These are phyloP conservation scores for Orthosia incerta DNA, from an alignment of 2,888 invertebrate species.

Conservation along the genomic window DNA sequence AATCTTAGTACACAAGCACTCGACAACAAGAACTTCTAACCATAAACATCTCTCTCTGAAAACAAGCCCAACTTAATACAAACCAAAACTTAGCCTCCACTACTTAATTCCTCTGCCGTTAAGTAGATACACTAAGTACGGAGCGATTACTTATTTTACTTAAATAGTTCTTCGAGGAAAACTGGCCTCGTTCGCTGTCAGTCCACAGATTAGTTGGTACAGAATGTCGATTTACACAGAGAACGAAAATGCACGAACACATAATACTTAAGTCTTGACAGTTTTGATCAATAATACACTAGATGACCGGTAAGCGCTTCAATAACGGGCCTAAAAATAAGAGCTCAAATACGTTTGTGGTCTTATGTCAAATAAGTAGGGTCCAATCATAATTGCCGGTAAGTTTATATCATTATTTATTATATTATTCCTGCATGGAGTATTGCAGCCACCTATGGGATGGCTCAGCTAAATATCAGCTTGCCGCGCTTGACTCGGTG, in stretches of 20 bases:
- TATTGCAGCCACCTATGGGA: no score
- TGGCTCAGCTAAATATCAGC: no score
- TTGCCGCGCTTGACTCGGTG: no score
- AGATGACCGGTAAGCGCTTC: no score
- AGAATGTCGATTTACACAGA: not conserved
- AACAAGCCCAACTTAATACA: conserved; percentile 14
- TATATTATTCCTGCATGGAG: no score
- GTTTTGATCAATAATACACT: no score
- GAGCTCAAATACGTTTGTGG: no score
- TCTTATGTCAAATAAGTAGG: no score
- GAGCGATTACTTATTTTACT: conserved; percentile 52
- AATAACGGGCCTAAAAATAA: no score
- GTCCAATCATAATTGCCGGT: no score
- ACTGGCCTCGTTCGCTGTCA: conserved; percentile 7
- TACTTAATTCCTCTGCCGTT: conserved; percentile 32
- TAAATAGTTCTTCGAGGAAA: conserved; percentile 43
- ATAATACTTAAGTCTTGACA: no score
- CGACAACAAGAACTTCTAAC: not conserved
- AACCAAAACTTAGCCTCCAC: conserved; percentile 45
- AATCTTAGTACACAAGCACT: not conserved
- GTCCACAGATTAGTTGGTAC: not conserved
- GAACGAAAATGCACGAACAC: not conserved
- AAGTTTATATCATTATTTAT: no score
- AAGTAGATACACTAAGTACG: conserved; percentile 48
- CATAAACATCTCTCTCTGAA: conserved; percentile 3